These are phyloP conservation scores for Pheosia gnoma DNA, from an alignment of 2,888 invertebrate species.

Conservation along the genomic window DNA sequence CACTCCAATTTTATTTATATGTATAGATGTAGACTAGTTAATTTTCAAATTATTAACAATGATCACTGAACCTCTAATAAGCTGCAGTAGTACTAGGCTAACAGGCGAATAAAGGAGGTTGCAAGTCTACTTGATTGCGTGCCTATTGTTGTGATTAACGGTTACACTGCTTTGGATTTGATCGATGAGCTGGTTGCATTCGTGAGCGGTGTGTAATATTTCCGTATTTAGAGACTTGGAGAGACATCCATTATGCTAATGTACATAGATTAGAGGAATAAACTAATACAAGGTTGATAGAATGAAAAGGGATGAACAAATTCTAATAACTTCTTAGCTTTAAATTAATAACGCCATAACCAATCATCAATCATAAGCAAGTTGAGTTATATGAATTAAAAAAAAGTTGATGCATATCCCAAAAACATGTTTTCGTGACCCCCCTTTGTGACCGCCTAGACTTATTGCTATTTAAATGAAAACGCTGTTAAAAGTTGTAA, in stretches of 20 bases:
- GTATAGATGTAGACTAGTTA: background rate
- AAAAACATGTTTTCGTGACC: no score
- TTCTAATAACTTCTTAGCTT: no score
- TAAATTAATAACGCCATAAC: no score
- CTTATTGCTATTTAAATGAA: background rate
- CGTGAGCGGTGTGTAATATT: background rate
- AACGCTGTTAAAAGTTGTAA: no score
- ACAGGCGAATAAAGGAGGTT: background rate
- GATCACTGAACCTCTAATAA: background rate
- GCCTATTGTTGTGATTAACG: background rate
- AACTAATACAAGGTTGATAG: no score
- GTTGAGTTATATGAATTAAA: no score
- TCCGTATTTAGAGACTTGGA: background rate
- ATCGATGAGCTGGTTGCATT: background rate
- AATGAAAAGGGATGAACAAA: no score
- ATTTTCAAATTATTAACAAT: background rate
- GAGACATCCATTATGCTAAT: background rate
- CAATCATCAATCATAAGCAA: no score
- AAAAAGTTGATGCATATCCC: no score
- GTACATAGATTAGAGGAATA: no score
- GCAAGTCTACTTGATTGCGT: background rate
- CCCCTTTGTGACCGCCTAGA: background rate
- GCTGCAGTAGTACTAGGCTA: background rate
- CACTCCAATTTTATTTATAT: no score
- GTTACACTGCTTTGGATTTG: background rate